Conservation (phyloP, 2,797 vertebrate species). For the Xenentodon cancila region DNA sequence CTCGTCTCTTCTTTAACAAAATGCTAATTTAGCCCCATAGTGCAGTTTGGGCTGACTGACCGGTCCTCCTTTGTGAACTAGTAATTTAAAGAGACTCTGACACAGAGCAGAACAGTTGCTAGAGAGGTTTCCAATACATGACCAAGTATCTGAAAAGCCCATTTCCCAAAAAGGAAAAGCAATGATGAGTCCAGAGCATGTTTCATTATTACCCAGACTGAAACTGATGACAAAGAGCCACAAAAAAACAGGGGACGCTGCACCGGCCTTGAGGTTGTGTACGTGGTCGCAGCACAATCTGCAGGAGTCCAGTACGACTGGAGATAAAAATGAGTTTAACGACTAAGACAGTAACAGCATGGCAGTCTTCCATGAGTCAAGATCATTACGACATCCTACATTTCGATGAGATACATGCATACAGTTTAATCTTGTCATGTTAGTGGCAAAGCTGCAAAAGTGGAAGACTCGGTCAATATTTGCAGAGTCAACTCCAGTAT, state of each 20-base stretch:
- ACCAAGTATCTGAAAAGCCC: slow-evolving; percentile 22
- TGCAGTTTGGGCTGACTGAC: slow-evolving; percentile 27
- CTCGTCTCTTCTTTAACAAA: slow-evolving; percentile 40
- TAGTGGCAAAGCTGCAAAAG: too few relatives aligned
- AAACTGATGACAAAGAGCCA: not conserved
- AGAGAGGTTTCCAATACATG: slow-evolving; percentile 20
- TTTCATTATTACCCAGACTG: slow-evolving; percentile 18
- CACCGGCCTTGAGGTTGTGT: not conserved
- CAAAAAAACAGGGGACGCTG: not conserved
- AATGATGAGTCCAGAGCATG: slow-evolving; percentile 18
- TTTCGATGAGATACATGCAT: not conserved
- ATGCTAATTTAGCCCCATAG: slow-evolving; percentile 38
- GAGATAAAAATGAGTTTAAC: not conserved
- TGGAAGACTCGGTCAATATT: too few relatives aligned
- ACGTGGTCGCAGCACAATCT: too few relatives aligned
- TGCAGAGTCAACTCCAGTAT: too few relatives aligned
- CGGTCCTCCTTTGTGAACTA: slow-evolving; percentile 21
- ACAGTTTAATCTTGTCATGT: too few relatives aligned
- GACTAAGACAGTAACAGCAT: too few relatives aligned
- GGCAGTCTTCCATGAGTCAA: not conserved
- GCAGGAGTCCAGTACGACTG: not conserved
- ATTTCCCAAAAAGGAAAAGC: slow-evolving; percentile 32
- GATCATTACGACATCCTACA: not conserved
- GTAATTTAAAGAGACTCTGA: slow-evolving; percentile 11
- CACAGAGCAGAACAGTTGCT: slow-evolving; percentile 19